A percentile compares a stretch with the other conserved stretches of the same genome.
phyloP scores from a whole-genome alignment of 2,888 invertebrate genomes.

The Campoplex nolae region DNA sequence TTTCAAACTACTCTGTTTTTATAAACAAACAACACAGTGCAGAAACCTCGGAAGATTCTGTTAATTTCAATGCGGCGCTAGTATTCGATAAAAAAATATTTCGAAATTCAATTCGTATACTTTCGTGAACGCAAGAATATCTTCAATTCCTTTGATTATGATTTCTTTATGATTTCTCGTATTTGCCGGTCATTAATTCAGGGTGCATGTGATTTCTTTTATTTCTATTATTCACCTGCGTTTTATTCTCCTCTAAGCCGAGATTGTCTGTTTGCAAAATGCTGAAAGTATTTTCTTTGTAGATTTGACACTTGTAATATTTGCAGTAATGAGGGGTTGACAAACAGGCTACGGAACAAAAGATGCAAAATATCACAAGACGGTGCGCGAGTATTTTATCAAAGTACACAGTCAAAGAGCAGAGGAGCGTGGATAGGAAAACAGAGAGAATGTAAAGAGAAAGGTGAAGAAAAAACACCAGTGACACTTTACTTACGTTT shows the following conservation, averaged over 20 bases:
- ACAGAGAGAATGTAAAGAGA: slow-evolving; percentile 13
- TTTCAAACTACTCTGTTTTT: too few species aligned
- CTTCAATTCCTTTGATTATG: too few species aligned
- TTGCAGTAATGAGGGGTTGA: slow-evolving; percentile 52
- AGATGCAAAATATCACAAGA: slow-evolving; percentile 43
- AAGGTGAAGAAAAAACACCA: slow-evolving; percentile 25
- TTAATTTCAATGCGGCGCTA: too few species aligned
- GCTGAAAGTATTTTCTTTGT: not conserved
- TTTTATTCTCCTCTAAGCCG: not conserved
- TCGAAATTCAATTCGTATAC: too few species aligned
- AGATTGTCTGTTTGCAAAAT: not conserved
- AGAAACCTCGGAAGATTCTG: too few species aligned
- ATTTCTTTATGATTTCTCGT: not conserved
- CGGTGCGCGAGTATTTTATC: slow-evolving; percentile 29
- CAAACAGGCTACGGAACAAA: slow-evolving; percentile 62
- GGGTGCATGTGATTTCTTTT: not conserved
- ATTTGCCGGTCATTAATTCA: not conserved
- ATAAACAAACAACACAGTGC: too few species aligned
- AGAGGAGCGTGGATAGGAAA: slow-evolving; percentile 4
- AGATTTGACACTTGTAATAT: not conserved
- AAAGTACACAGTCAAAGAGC: slow-evolving; percentile 5
- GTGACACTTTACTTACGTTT: slow-evolving; percentile 35
- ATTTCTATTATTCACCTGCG: not conserved
- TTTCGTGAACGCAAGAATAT: too few species aligned
- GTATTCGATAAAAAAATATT: too few species aligned